These are phyloP conservation scores for Corythornis vintsioides DNA, from an alignment of 2,113 vertebrate species.

Conservation along the genomic window DNA sequence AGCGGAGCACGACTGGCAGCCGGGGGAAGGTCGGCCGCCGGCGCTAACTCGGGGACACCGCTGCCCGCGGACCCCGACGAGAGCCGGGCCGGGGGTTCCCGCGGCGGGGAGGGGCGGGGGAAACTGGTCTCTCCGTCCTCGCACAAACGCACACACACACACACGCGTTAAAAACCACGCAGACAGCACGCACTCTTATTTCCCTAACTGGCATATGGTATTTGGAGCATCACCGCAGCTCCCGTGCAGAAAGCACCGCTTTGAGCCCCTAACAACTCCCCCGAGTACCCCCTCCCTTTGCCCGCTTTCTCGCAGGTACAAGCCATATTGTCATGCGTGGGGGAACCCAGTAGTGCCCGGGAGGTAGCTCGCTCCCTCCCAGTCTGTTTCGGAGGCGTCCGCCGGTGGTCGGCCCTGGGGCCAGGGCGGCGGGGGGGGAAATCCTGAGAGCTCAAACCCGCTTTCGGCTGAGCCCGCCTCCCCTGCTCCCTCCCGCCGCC, in stretches of 20 bases:
- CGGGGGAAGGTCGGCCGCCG: too few relatives aligned
- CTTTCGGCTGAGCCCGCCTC: neutral
- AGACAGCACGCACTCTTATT: neutral
- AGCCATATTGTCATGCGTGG: neutral
- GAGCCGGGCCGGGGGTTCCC: neutral
- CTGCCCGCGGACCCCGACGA: neutral
- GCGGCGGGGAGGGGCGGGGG: neutral
- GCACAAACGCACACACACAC: neutral
- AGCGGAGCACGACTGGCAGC: neutral
- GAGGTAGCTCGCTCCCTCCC: neutral
- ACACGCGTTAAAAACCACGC: neutral
- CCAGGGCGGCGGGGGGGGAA: neutral
- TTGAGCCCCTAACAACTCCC: neutral
- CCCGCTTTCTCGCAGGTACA: neutral
- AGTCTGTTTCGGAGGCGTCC: neutral
- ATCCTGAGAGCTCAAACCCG: neutral
- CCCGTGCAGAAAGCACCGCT: neutral
- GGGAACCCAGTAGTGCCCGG: neutral
- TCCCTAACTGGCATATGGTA: neutral
- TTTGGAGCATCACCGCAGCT: neutral
- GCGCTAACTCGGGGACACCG: neutral
- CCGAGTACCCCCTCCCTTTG: too few relatives aligned
- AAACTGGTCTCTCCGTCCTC: neutral
- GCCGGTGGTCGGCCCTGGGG: neutral
- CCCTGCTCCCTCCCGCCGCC: neutral